Evolutionary conservation across 2,113 vertebrate species (phyloP).

Genomic region (Podarcis muralis): DNA sequence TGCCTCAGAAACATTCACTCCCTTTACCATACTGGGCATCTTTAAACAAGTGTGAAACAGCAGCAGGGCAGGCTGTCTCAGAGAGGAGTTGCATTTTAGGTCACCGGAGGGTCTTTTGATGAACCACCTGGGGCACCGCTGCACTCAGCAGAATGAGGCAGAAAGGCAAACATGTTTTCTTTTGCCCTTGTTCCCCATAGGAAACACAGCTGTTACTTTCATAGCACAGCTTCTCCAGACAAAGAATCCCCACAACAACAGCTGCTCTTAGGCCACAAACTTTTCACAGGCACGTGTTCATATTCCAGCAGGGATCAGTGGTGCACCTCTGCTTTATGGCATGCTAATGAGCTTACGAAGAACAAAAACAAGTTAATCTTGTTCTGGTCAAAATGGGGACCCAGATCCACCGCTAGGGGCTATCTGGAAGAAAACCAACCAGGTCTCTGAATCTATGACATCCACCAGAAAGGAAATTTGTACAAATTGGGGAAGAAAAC

Average conservation of each 20-base stretch:
- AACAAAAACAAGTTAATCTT: neutral
- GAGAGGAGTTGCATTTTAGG: slow-evolving; percentile 3
- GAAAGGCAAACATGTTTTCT: slow-evolving; percentile 35
- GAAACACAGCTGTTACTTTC: slow-evolving; percentile 49
- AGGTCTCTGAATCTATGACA: neutral
- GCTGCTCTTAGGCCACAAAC: slow-evolving; percentile 2
- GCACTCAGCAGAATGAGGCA: slow-evolving; percentile 33
- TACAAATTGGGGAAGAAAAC: neutral
- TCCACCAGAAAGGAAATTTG: neutral
- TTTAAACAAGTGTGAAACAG: neutral
- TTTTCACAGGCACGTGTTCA: neutral
- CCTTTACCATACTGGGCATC: neutral
- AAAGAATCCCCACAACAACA: neutral
- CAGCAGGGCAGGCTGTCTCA: slow-evolving; percentile 3
- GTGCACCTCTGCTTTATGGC: neutral
- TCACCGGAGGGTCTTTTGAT: neutral
- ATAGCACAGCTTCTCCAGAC: slow-evolving; percentile 12
- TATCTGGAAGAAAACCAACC: neutral
- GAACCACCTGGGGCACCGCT: slow-evolving; percentile 31
- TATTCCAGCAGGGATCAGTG: neutral
- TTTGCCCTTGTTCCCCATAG: slow-evolving; percentile 31
- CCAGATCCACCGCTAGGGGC: neutral
- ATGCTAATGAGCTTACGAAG: neutral
- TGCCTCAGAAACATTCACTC: slow-evolving; percentile 24
- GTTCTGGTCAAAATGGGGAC: neutral